Base-by-base conservation (phyloP, 2,113 vertebrate genomes). In the Neogale vison region DNA sequence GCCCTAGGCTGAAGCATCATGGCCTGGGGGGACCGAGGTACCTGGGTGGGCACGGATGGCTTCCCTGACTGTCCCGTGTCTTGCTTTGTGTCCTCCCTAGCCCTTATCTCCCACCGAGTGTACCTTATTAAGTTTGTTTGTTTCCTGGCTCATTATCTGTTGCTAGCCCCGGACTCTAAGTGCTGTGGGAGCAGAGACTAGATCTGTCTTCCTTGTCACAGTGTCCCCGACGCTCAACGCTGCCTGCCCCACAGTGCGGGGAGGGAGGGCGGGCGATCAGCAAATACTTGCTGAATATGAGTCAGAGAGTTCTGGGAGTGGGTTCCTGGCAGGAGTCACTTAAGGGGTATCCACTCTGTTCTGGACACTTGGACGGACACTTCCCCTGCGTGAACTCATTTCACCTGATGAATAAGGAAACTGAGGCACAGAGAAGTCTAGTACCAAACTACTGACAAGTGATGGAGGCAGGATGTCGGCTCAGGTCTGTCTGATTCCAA, bases 221-320 rank as follows among this genome's bases (percentile, higher is more conserved):
- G 50, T 24, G 0, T 39, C 55, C 67, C 52, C 24, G 1, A 1
- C 14, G 6, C 65, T 47, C 12, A 17, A 23, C 5, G 4, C 23
- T 13, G 12, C 36, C 65, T 39, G 24, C 52, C 47, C 13, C 8
- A 0, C 1, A 3, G 10, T 36, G 31, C 18, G 42, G 34, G 6
- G 14, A 13, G 1, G 26, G 42, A 13, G 7, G 39, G 13, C 11
- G n/a, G 14, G 59, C 11, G 0, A 45, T 83, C 52, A 36, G 36
- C 47, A 45, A 10, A 34, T 2, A 6, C 0, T 6, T 4, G 11
- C 3, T 65, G 52, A 47, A 5, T 39, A 1, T 47, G 42, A 88
- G 7, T 47, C 89, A 61, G n/a, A 47, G 36, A 20, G 26, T 12
- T 47, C n/a, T 8, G 1, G 1, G 29, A 3, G 45, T 26, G 29